phyloP scores from a whole-genome alignment of 1,140 invertebrate genomes.

The Euglossa dilemma region DNA sequence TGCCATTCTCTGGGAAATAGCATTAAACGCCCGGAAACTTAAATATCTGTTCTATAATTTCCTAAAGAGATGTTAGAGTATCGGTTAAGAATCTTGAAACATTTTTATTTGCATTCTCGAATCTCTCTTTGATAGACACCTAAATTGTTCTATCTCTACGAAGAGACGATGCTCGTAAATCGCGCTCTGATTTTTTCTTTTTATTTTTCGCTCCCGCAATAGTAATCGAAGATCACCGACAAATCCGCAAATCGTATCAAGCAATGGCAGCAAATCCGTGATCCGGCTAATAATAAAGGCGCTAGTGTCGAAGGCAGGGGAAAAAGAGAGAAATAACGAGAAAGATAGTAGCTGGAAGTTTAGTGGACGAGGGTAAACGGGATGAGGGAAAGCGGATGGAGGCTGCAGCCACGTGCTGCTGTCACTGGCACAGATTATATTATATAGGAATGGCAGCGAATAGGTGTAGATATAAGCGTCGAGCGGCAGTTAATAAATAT shows the following conservation, averaged over 20 bases:
- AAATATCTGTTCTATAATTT: background rate
- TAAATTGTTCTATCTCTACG: fast-evolving
- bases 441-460: constrained; percentile 79
- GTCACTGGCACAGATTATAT: constrained; percentile 81
- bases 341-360: constrained; percentile 13
- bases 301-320: background rate
- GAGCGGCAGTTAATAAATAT: constrained; percentile 82
- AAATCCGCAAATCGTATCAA: constrained; percentile 50
- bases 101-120: no score
- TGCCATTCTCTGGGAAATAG: background rate
- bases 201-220: background rate
- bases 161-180: background rate
- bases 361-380: background rate
- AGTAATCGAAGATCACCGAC: background rate
- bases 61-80: no score
- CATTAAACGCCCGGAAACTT: background rate
- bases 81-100: no score
- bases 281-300: constrained; percentile 51
- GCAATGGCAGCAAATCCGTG: constrained; percentile 37
- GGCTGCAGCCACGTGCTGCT: constrained; percentile 78
- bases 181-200: background rate
- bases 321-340: constrained; percentile 14
- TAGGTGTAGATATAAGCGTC: constrained; percentile 80
- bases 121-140: fast-evolving
- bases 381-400: constrained; percentile 16